Evolutionary conservation across 2,888 invertebrate genomes (phyloP).

Genomic region (Diarsia dahlii): DNA sequence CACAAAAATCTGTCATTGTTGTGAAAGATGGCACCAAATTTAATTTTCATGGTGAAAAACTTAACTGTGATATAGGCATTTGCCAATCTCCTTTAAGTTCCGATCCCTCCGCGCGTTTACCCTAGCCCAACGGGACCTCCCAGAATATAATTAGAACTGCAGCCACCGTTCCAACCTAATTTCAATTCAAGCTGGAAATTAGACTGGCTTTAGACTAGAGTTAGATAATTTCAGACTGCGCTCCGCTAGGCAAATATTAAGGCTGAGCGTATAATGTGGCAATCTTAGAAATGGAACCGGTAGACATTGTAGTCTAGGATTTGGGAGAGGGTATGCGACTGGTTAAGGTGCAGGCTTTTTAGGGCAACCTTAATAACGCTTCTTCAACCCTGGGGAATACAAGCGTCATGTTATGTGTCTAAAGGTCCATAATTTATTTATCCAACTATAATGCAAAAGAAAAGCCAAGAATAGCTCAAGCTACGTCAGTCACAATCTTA

Average conservation of each 20-base stretch:
- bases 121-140: background rate
- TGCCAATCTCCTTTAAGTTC: background rate
- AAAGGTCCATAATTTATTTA: background rate
- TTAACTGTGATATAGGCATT: no score
- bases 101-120: no score
- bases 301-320: slow-evolving; percentile 21
- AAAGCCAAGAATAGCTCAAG: no score
- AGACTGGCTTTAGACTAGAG: slow-evolving; percentile 35
- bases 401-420: background rate
- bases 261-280: slow-evolving; percentile 62
- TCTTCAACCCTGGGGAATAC: background rate
- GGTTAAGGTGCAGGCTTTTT: slow-evolving; percentile 12
- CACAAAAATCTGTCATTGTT: no score
- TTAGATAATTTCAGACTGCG: slow-evolving; percentile 56
- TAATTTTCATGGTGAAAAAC: no score
- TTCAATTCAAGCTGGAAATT: slow-evolving; percentile 53
- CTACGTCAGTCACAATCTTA: no score
- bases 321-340: slow-evolving; percentile 16
- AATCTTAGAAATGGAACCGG: slow-evolving; percentile 62
- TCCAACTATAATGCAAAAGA: no score
- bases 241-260: slow-evolving; percentile 37
- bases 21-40: no score
- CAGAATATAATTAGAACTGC: slow-evolving; percentile 47
- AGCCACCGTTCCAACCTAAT: slow-evolving; percentile 45
- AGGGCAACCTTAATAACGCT: no score